phyloP scores from a whole-genome alignment of 2,797 vertebrate genomes.

The Aldrovandia affinis region DNA sequence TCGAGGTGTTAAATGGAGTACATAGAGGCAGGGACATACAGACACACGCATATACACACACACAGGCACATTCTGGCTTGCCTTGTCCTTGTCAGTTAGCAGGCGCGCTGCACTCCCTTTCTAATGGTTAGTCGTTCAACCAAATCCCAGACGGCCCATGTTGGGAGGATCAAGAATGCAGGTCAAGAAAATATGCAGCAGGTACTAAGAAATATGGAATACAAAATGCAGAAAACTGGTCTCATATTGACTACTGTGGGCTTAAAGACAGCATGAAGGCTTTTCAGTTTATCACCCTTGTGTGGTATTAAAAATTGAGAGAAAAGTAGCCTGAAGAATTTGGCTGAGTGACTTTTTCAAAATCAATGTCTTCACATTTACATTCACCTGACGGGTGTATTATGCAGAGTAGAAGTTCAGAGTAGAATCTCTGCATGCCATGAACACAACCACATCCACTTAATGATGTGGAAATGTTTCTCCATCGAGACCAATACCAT shows the following conservation, averaged over 20 bases:
- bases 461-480: background rate
- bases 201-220: background rate
- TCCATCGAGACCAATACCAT: background rate
- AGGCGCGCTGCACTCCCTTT: background rate
- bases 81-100: background rate
- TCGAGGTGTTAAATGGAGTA: slow-evolving; percentile 20
- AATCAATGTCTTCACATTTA: background rate
- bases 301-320: no score
- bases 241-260: no score
- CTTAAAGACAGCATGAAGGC: no score
- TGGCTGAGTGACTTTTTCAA: background rate
- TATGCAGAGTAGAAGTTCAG: no score
- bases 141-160: background rate
- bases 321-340: background rate
- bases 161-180: background rate
- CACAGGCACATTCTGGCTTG: background rate
- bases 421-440: no score
- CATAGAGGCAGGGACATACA: background rate
- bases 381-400: no score
- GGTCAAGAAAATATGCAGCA: background rate
- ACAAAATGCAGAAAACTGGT: background rate
- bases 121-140: background rate
- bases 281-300: no score
- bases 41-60: background rate
- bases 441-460: no score